These are phyloP conservation scores for Sciaenops ocellatus DNA, from an alignment of 2,797 vertebrate species.

Conservation along the genomic window DNA sequence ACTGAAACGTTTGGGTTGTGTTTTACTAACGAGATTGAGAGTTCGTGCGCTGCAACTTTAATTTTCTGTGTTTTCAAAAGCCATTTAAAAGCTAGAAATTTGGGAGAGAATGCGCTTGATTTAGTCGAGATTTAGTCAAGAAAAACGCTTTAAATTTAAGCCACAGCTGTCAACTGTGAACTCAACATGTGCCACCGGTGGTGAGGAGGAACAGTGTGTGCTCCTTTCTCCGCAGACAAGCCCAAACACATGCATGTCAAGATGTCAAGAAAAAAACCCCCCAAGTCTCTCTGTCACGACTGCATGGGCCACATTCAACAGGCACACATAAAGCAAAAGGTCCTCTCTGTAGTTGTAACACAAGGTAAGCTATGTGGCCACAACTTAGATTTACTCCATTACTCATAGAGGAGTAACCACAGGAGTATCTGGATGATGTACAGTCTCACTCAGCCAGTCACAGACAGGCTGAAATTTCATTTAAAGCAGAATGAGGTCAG, in stretches of 20 bases:
- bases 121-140: background rate
- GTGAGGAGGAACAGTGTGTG: slow-evolving; percentile 36
- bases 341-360: background rate
- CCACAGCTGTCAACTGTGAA: background rate
- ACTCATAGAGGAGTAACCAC: background rate
- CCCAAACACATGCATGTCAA: slow-evolving; percentile 68
- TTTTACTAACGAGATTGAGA: no score
- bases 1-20: background rate
- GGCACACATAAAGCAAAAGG: slow-evolving; percentile 11
- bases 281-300: slow-evolving; percentile 41
- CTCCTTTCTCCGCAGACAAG: slow-evolving; percentile 51
- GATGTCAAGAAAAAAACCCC: slow-evolving; percentile 33
- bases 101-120: background rate
- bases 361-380: background rate
- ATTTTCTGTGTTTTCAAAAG: background rate
- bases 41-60: no score
- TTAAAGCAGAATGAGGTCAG: slow-evolving; percentile 65
- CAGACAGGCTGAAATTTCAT: slow-evolving; percentile 26
- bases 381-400: background rate
- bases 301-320: slow-evolving; percentile 44
- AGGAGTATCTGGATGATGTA: background rate
- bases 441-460: slow-evolving; percentile 14
- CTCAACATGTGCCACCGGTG: background rate
- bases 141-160: background rate
- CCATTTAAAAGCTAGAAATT: background rate